Percentiles rank a stretch among this genome's conserved stretches.
Conservation (phyloP, 1,140 invertebrate genomes). For the Liolophura sinensis region DNA sequence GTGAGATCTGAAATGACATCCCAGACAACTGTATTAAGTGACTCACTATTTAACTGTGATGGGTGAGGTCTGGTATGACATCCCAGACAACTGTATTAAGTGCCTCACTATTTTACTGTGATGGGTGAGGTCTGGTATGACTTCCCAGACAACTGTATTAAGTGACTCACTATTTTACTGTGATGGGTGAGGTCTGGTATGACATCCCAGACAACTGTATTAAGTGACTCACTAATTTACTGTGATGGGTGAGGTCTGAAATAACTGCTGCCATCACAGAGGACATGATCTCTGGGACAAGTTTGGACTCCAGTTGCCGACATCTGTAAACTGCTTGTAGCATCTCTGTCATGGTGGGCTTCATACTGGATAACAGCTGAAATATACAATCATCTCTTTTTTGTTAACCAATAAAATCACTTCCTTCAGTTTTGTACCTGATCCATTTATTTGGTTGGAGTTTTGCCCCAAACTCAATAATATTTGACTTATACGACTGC, state of each 20-base stretch:
- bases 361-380: constrained; percentile 4
- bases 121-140: constrained; percentile 6
- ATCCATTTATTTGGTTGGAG: constrained; percentile 5
- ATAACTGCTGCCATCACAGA: constrained; percentile 18
- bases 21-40: too few relatives aligned
- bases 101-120: constrained; percentile 9
- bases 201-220: not conserved
- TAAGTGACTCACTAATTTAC: constrained; percentile 16
- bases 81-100: constrained; percentile 9
- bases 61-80: not conserved
- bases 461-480: constrained; percentile 13
- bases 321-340: constrained; percentile 4
- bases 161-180: constrained; percentile 9
- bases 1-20: too few relatives aligned
- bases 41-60: not conserved
- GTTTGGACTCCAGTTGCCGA: not conserved
- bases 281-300: constrained; percentile 13
- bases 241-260: constrained; percentile 17
- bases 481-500: too few relatives aligned
- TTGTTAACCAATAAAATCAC: constrained; percentile 4
- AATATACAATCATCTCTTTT: constrained; percentile 6
- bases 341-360: not conserved
- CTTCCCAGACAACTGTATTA: constrained; percentile 3
- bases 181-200: not conserved
- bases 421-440: constrained; percentile 8